These are phyloP conservation scores for Spea multiplicata DNA, from an alignment of 2,113 vertebrate genomes.

Conservation along the genomic window DNA sequence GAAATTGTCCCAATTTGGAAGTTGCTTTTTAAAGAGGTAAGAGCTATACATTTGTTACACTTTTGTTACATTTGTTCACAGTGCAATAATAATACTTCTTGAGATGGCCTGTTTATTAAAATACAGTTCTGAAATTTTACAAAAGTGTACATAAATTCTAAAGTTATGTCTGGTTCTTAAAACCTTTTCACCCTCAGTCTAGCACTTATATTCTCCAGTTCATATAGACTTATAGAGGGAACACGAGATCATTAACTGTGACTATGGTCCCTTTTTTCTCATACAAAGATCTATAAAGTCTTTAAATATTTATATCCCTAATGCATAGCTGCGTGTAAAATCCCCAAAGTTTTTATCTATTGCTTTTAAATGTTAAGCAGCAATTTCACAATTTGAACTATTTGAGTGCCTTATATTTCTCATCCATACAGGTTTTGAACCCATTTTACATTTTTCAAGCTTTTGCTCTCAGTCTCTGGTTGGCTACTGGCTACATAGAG, in stretches of 20 bases:
- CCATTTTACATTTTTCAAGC: slow-evolving; percentile 76
- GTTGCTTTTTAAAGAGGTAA: slow-evolving; percentile 76
- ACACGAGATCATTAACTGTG: too few species aligned
- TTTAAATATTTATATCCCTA: too few species aligned
- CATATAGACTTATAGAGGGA: too few species aligned
- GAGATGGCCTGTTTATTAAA: too few species aligned
- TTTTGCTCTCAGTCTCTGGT: slow-evolving; percentile 75
- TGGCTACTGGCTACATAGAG: slow-evolving; percentile 70
- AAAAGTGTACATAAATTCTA: too few species aligned
- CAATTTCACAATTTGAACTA: slow-evolving; percentile 30
- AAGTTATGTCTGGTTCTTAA: too few species aligned
- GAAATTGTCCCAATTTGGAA: slow-evolving; percentile 74
- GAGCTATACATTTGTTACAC: not conserved
- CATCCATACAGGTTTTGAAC: slow-evolving; percentile 69
- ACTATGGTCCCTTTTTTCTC: not conserved
- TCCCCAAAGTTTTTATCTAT: slow-evolving; percentile 6
- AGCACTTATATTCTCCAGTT: too few species aligned
- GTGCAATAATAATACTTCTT: too few species aligned
- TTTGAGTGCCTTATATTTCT: slow-evolving; percentile 30
- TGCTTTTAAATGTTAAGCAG: not conserved
- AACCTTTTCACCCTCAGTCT: too few species aligned
- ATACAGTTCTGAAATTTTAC: too few species aligned
- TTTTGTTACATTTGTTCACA: too few species aligned
- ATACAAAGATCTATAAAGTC: not conserved
- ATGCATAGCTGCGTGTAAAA: not conserved